phyloP scores from a whole-genome alignment of 2,797 vertebrate species.

The Erithacus rubecula region DNA sequence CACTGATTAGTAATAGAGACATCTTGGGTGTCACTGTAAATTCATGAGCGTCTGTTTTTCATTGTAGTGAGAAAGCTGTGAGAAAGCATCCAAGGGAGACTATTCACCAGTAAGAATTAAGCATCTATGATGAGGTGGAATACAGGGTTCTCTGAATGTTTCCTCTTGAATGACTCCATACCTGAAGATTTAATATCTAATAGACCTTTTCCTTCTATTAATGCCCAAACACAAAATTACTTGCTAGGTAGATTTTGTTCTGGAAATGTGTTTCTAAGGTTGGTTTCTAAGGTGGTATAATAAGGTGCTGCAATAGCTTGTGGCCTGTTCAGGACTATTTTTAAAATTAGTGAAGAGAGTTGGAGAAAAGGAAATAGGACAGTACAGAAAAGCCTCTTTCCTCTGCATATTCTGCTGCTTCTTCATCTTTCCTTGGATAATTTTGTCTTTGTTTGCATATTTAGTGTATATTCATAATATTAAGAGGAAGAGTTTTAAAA shows the following conservation, averaged over 20 bases:
- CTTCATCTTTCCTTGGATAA: neutral
- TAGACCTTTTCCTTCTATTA: neutral
- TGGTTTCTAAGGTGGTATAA: neutral
- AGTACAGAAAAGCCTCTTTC: neutral
- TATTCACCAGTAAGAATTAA: neutral
- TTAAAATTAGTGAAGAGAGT: neutral
- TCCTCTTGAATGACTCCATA: neutral
- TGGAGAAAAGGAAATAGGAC: neutral
- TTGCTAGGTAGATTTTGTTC: slow-evolving; percentile 1
- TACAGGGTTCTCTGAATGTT: neutral
- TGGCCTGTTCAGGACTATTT: neutral
- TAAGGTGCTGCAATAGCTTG: neutral
- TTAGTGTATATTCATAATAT: neutral
- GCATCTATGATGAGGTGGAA: neutral
- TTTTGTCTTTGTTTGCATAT: neutral
- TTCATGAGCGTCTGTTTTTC: slow-evolving; percentile 36
- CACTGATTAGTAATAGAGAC: neutral
- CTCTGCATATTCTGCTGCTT: neutral
- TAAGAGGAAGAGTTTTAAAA: neutral
- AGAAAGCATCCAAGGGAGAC: neutral
- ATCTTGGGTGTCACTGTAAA: slow-evolving; percentile 32
- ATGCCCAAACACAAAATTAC: neutral
- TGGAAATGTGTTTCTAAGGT: neutral
- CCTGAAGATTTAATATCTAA: neutral
- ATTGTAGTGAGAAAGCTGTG: slow-evolving; percentile 23